These are phyloP conservation scores for Pantala flavescens DNA, from an alignment of 1,140 invertebrate species.

Conservation along the genomic window DNA sequence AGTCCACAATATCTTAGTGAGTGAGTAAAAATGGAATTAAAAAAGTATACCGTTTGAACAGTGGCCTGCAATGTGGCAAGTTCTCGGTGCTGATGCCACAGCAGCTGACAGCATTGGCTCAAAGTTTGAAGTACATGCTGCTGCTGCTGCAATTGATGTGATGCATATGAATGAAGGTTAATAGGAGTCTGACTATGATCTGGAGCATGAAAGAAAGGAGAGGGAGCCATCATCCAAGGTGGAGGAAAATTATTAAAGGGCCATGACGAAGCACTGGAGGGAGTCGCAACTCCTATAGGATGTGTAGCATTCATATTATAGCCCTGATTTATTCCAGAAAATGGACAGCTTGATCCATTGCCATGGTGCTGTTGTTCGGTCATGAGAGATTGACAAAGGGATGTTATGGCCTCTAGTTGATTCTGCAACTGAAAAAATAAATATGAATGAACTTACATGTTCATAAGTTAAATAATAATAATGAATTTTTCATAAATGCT, in stretches of 20 bases:
- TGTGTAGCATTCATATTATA: neutral
- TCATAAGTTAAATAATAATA: no score
- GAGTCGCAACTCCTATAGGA: constrained; percentile 1
- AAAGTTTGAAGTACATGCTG: constrained; percentile 49
- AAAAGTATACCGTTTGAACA: constrained; percentile 25
- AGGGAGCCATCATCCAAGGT: constrained; percentile 10
- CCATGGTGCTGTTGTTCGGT: constrained; percentile 20
- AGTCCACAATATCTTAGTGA: no score
- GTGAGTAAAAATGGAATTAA: no score
- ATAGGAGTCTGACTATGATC: neutral
- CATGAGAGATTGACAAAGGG: constrained; percentile 22
- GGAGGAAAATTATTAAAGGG: neutral
- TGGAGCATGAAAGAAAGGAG: neutral
- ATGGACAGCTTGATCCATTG: neutral
- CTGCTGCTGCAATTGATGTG: constrained; percentile 37
- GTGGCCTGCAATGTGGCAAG: constrained; percentile 39
- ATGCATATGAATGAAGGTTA: constrained; percentile 17
- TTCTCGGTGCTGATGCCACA: constrained; percentile 50
- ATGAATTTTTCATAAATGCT: no score
- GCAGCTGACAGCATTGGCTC: constrained; percentile 49
- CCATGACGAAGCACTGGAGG: neutral
- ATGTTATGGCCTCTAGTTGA: constrained; percentile 23
- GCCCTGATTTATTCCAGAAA: neutral
- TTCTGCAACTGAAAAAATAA: constrained; percentile 17
- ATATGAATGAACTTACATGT: no score